Percentiles rank a stretch among this genome's conserved stretches.
Conservation (phyloP, 2,888 invertebrate genomes). For the Exocentrus adspersus region DNA sequence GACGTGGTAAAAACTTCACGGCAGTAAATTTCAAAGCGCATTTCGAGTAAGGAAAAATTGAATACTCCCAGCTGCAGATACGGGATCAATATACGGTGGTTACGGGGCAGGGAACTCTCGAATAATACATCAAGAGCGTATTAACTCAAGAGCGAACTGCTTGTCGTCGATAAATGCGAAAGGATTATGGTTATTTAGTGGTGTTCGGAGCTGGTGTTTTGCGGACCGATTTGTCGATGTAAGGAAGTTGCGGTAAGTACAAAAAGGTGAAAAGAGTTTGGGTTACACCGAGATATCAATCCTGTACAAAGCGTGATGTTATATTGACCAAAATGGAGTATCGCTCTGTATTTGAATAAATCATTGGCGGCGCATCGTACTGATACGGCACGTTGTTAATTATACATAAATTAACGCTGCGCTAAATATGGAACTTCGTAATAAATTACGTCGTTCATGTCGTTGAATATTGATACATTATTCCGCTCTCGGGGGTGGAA, state of each 20-base stretch:
- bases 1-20: not conserved
- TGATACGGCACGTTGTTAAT: not conserved
- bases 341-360: too few species aligned
- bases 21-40: not conserved
- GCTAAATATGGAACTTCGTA: not conserved
- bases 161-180: slow-evolving; percentile 8
- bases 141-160: slow-evolving; percentile 7
- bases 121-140: slow-evolving; percentile 5
- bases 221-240: not conserved
- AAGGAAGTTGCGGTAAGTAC: too few species aligned
- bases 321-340: too few species aligned
- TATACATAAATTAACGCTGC: not conserved
- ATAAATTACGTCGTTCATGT: not conserved
- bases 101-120: not conserved
- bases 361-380: too few species aligned
- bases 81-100: not conserved
- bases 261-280: too few species aligned
- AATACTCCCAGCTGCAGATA: not conserved
- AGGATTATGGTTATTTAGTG: slow-evolving; percentile 5
- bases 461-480: slow-evolving; percentile 9
- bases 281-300: too few species aligned
- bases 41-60: not conserved
- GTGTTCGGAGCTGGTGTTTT: slow-evolving; percentile 1
- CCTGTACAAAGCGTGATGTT: too few species aligned
- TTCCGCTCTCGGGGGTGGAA: too few species aligned